Evolutionary conservation across 37 sponge, comb jelly and placozoan genomes (phyloP), one percentile per base, ranked within the genome.

Genomic region (Ephydatia muelleri): DNA sequence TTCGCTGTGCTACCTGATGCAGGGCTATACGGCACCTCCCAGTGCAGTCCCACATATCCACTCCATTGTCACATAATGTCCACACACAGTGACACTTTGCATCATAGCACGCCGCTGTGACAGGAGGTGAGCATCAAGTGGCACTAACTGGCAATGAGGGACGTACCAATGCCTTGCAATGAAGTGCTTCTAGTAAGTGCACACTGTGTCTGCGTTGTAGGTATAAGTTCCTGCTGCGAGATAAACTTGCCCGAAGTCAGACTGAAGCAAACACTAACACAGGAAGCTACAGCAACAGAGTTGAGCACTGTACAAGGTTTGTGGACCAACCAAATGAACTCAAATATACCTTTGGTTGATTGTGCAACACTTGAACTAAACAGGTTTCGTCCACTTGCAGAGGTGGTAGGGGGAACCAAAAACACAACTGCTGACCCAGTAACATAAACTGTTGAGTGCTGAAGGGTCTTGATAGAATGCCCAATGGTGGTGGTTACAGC

Each of bases 51-150:
- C 97, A 96, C 65, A 91, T 49, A 34, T 96, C 97, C 12, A 94
- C 79, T 88, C 93, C 93, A 47, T 91, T 92, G 72, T 87, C 86
- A 66, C 78, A 82, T 57, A 85, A 89, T 26, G 92, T 91, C 97
- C 97, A 96, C 38, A 96, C 76, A 38, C 88, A 88, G 80, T 94
- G 92, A 78, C 92, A 93, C 39, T 66, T 57, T 19, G 85, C 77
- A 78, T 96, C 97, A 43, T 96, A 96, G 73, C 97, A 91, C 14
- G 91, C 91, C 86, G 83, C 91, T 91, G 72, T 14, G 68, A 31
- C n/a, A 39, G 72, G 37, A 48, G 68, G 67, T 70, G 27, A 72
- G 14, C 26, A 27, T 40, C 11, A 30, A 13, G 5, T 33, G 82
- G 49, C 28, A 70, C 23, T 12, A 70, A 68, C 22, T 67, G 40